Conservation (phyloP, 2,113 vertebrate species). For the Gila orcuttii region DNA sequence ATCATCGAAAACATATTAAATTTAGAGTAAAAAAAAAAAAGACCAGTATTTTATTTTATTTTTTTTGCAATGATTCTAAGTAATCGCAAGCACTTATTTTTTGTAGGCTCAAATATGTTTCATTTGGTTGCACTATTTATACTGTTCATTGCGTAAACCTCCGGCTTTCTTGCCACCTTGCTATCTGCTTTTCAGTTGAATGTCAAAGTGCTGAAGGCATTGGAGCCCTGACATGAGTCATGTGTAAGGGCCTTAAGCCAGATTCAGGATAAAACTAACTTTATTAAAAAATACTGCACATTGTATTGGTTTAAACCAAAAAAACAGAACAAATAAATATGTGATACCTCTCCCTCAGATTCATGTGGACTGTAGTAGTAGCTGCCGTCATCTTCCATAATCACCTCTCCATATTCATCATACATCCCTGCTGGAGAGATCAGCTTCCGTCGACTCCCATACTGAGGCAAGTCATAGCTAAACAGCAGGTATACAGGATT, state of each 20-base stretch:
- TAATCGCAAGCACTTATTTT: neutral
- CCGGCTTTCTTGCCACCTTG: neutral
- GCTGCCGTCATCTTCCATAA: conserved; percentile 88
- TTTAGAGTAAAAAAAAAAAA: neutral
- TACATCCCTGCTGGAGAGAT: conserved; percentile 89
- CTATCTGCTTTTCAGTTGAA: neutral
- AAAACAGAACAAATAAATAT: neutral
- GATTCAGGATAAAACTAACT: neutral
- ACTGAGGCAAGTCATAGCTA: conserved; percentile 88
- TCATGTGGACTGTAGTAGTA: conserved; percentile 92
- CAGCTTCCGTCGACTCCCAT: conserved; percentile 92
- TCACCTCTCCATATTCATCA: conserved; percentile 93
- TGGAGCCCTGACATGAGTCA: neutral
- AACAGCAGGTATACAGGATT: neutral
- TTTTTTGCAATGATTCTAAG: neutral
- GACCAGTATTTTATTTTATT: too few relatives aligned
- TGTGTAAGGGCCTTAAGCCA: neutral
- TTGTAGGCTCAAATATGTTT: neutral
- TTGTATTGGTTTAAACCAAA: neutral
- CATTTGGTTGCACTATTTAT: neutral
- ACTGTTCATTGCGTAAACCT: neutral
- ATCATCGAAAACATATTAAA: neutral
- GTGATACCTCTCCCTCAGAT: conserved; percentile 87
- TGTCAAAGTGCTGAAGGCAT: neutral
- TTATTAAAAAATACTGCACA: neutral